Evolutionary conservation across 1,140 invertebrate genomes (phyloP), one percentile per base, ranked within the genome.

Genomic region (Penaeus vannamei): DNA sequence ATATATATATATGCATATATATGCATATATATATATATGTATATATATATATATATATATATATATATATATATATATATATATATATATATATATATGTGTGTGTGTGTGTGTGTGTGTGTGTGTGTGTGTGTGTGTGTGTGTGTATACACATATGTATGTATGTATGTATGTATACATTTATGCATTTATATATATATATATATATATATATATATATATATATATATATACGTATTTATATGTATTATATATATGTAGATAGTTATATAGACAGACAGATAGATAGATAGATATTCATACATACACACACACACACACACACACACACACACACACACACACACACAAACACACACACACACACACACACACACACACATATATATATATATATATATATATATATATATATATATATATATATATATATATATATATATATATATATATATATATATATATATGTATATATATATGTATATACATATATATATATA

Each of bases 161-260:
- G 5, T 36, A 36, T 36, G 5, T 36, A 36, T 36, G 5, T 36
- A 36, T 36, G 5, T 36, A 2, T 36, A 36, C 5, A 36, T 36
- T 2, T 36, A 36, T 36, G 5, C 5, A 36, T 36, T 2, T 36
- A 36, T 36, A 36, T 36, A 36, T 36, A 36, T 36, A 36, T 36
- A 72, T 72, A 72, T 72, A 72, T 72, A 72, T 72, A 72, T 72
- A 72, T 72, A 72, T 72, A 72, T 72, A 72, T 72, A 72, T 72
- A 72, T 72, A 72, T 72, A 72, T 72, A 72, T 72, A 72, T 19
- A 19, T 19, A 69, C n/a, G n/a, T 72, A 72, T 72, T 23, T 72
- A 72, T 72, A 72, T 72, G n/a, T 23, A 72, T 23, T 14, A 4
- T 72, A 23, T 72, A 32, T 14, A 32, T 23, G 23, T 72, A 32